phyloP scores from a whole-genome alignment of 2,888 invertebrate genomes.

The Agrenia bidenticulata region DNA sequence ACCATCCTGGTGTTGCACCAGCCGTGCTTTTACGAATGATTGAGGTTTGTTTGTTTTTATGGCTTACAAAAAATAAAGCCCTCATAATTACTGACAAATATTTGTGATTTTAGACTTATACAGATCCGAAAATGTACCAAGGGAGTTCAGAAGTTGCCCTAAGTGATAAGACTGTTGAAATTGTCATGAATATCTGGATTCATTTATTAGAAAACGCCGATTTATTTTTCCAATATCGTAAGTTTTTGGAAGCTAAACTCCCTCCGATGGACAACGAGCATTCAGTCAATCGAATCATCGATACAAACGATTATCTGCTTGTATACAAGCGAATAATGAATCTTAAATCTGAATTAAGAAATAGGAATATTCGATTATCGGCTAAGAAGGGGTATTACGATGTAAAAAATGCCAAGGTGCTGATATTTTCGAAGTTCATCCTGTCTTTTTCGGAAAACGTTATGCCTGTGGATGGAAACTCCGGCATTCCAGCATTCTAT shows the following conservation, averaged over 20 bases:
- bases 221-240: conserved; percentile 37
- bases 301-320: conserved; percentile 20
- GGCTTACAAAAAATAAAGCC: no score
- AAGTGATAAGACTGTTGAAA: conserved; percentile 7
- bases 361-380: background rate
- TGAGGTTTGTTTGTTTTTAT: conserved; percentile 29
- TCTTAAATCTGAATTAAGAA: background rate
- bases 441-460: conserved; percentile 16
- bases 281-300: conserved; percentile 20
- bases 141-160: background rate
- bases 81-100: no score
- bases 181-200: conserved; percentile 28
- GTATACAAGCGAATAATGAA: conserved; percentile 11
- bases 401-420: background rate
- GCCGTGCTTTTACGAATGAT: conserved; percentile 39
- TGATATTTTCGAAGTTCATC: conserved; percentile 13
- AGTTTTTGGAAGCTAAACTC: conserved; percentile 26
- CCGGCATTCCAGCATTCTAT: conserved; percentile 8
- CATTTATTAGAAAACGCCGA: conserved; percentile 27
- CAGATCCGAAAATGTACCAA: background rate
- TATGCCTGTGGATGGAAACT: conserved; percentile 11
- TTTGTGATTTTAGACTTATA: conserved; percentile 8
- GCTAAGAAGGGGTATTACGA: background rate
- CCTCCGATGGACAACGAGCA: conserved; percentile 22
- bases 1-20: conserved; percentile 7